A percentile compares a stretch with the other conserved stretches of the same genome.
These are phyloP conservation scores for Azorinus chamasolen DNA, from an alignment of 2,888 invertebrate genomes.

Conservation along the genomic window DNA sequence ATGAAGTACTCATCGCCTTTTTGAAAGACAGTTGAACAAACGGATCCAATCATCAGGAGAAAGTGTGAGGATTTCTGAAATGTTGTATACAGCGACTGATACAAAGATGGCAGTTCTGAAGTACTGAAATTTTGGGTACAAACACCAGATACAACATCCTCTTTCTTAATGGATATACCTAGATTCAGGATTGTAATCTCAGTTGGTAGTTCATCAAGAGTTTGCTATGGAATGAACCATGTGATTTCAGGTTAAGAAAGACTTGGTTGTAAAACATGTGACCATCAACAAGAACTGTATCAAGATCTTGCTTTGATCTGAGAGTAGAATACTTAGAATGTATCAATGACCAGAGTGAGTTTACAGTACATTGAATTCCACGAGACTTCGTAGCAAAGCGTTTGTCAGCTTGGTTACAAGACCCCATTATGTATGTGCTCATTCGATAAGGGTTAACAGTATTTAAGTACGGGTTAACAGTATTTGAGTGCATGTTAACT, in stretches of 20 bases:
- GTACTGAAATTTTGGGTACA: not conserved
- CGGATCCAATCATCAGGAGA: slow-evolving; percentile 23
- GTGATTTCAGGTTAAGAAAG: slow-evolving; percentile 2
- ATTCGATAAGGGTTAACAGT: no score
- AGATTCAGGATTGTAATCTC: not conserved
- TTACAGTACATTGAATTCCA: slow-evolving; percentile 43
- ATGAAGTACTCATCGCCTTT: not conserved
- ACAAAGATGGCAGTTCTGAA: not conserved
- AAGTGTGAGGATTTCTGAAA: not conserved
- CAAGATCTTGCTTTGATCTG: not conserved
- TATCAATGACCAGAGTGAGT: slow-evolving; percentile 30
- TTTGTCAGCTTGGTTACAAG: slow-evolving; percentile 32
- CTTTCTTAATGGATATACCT: not conserved
- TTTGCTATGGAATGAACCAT: not conserved
- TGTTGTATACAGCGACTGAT: not conserved
- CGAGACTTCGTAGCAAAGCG: slow-evolving; percentile 24
- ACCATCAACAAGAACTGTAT: slow-evolving; percentile 29
- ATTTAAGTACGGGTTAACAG: no score
- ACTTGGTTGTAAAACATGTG: slow-evolving; percentile 18
- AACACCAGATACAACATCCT: slow-evolving; percentile 1
- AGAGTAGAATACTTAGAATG: slow-evolving; percentile 9
- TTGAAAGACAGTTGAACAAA: slow-evolving; percentile 30
- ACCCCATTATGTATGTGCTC: no score
- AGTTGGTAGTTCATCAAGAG: slow-evolving; percentile 39
- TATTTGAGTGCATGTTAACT: no score